phyloP scores from a whole-genome alignment of 2,888 invertebrate species.

The Thyatira batis region DNA sequence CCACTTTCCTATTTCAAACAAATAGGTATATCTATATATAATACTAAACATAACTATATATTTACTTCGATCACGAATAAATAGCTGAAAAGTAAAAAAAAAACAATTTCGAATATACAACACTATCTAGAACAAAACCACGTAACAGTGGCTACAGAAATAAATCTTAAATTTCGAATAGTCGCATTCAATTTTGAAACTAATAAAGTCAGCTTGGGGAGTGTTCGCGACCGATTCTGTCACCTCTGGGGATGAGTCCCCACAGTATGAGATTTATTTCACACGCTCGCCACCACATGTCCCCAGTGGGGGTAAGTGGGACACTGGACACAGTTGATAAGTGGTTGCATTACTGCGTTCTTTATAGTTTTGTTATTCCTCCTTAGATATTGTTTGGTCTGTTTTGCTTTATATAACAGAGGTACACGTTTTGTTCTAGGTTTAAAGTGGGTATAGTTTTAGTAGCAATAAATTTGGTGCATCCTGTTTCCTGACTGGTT shows the following conservation, averaged over 20 bases:
- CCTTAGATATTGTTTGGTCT: conserved; percentile 4
- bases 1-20: too few relatives aligned
- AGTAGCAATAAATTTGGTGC: too few relatives aligned
- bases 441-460: too few relatives aligned
- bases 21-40: too few relatives aligned
- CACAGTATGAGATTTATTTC: conserved; percentile 50
- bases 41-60: too few relatives aligned
- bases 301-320: conserved; percentile 9
- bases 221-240: conserved; percentile 54
- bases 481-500: too few relatives aligned
- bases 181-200: conserved; percentile 31
- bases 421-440: neutral
- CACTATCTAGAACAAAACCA: too few relatives aligned
- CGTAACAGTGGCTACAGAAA: too few relatives aligned
- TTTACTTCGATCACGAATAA: too few relatives aligned
- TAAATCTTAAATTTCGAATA: conserved; percentile 7
- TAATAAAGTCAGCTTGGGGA: conserved; percentile 35
- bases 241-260: conserved; percentile 42
- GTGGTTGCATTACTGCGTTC: conserved; percentile 31
- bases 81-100: too few relatives aligned
- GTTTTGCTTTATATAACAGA: neutral
- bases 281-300: conserved; percentile 26
- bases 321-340: conserved; percentile 46
- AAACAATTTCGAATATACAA: too few relatives aligned
- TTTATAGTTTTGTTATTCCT: conserved; percentile 27